Evolutionary conservation across 2,888 invertebrate genomes (phyloP), one percentile per base, ranked within the genome.

Genomic region (Nowickia ferox): DNA sequence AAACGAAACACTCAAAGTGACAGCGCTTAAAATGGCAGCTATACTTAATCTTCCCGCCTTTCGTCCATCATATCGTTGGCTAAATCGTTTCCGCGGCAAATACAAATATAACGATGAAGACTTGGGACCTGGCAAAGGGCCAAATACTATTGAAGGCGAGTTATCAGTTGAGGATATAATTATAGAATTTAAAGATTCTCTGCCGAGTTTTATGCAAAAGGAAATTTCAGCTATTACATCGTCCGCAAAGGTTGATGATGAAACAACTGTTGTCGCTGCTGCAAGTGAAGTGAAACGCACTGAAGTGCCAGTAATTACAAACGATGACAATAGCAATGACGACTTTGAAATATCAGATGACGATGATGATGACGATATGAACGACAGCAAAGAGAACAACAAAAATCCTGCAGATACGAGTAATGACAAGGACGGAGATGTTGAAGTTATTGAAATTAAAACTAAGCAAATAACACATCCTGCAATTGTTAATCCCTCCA

Each of bases 161-260:
- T 84, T 92, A 46, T 89, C 92, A 6, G 91, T 92, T 8, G 92
- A 92, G 51, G 92, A 92, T 74, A 92, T 92, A 2, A 92, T 92
- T 10, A 91, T 92, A 8, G 92, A 92, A 78, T 92, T 89, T 55
- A 92, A 92, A 72, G 89, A 90, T 13, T 88, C 90, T 0, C 71
- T 92, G 83, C 92, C 92, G 0, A 92, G 91, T 87, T 92, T 92
- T 48, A 92, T 92, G 92, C 92, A 92, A 81, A 91, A 91, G 61
- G 92, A 92, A 66, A 89, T 92, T 1, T 87, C 88, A 0, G 90
- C 90, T 5, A 88, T 90, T n/a, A 90, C 89, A 10, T 88, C 89
- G 9, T 71, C 87, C 19, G 87, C 85, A 11, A 87, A 88, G 40
- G 86, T 82, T n/a, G 85, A 87, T 30, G 78, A 66, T 46, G 61